Conservation (phyloP, 2,797 vertebrate genomes). For the Centroberyx gerrardi region DNA sequence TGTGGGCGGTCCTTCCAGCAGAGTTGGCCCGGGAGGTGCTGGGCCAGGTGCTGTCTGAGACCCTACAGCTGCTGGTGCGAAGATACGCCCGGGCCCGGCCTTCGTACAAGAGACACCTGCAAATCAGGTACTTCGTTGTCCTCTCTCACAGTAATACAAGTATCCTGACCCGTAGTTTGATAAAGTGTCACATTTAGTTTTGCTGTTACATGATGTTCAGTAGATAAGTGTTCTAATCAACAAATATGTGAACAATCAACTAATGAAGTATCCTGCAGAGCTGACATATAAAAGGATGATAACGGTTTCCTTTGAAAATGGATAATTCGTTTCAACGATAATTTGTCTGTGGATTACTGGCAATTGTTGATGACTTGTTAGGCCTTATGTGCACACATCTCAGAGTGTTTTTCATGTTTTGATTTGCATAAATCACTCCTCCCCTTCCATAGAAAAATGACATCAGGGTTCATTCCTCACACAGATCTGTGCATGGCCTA, state of each 20-base stretch:
- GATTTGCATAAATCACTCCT: neutral
- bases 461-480: neutral
- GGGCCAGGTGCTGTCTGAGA: conserved; percentile 89
- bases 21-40: conserved; percentile 88
- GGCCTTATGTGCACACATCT: too few relatives aligned
- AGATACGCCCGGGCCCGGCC: conserved; percentile 91
- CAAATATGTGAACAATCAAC: too few relatives aligned
- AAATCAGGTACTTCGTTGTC: conserved; percentile 90
- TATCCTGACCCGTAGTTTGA: neutral
- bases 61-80: conserved; percentile 89
- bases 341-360: neutral
- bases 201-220: neutral
- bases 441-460: neutral
- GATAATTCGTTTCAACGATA: neutral
- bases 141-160: too few relatives aligned
- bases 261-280: too few relatives aligned
- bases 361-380: neutral
- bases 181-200: neutral
- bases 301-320: too few relatives aligned
- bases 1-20: conserved; percentile 90
- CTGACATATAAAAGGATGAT: too few relatives aligned
- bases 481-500: neutral
- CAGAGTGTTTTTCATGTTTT: neutral
- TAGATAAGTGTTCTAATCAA: too few relatives aligned
- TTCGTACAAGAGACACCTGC: conserved; percentile 91